Base-by-base conservation (phyloP, 1,140 invertebrate species). In the Paraescarpia echinospica region DNA sequence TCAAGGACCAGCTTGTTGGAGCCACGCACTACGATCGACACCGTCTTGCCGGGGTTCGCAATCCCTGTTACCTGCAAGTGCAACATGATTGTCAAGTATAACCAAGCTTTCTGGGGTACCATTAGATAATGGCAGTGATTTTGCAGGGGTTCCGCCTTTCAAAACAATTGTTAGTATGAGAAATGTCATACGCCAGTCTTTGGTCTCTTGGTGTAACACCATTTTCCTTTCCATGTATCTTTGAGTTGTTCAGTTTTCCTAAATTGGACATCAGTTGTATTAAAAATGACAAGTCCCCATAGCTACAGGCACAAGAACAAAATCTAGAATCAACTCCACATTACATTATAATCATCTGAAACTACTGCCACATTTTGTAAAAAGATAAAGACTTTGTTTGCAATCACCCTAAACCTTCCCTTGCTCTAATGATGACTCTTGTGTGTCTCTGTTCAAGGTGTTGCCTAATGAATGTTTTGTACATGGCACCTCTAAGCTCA, bases 1-100 rank as follows among this genome's bases (percentile, higher is more conserved):
- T 99, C 99, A 59, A 97, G 96, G 33, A 99, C 98, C 77, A 99
- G 97, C 95, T 99, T 99, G 96, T 99, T 99, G n/a, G 99, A 99
- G 33, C 99, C 99, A 93, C 99, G 97, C 92, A 99, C 98, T 77
- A 99, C 96, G 92, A 99, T 97, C 0, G 98, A 98, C 0, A 99
- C 98, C 0, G 99, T 99, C 94, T 97, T 97, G 31, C 99, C 99
- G 92, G 97, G 97, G 95, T 98, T 98, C 93, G 97, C 97, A 93
- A 99, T 98, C 33, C 99, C 99, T 27, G 98, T 99, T 59, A 99
- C 97, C 97, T 98, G 94, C 51, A 94, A 93, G 90, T 91, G 34
- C 88, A 93, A 89, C 8, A 93, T 91, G 33, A 35, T 41, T 91
- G 93, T 92, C 31, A 92, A n/a, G 48, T 33, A n/a, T 27, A 34